Evolutionary conservation across 2,113 vertebrate species (phyloP), one percentile per base, ranked within the genome.

Genomic region (Hemiscyllium ocellatum): DNA sequence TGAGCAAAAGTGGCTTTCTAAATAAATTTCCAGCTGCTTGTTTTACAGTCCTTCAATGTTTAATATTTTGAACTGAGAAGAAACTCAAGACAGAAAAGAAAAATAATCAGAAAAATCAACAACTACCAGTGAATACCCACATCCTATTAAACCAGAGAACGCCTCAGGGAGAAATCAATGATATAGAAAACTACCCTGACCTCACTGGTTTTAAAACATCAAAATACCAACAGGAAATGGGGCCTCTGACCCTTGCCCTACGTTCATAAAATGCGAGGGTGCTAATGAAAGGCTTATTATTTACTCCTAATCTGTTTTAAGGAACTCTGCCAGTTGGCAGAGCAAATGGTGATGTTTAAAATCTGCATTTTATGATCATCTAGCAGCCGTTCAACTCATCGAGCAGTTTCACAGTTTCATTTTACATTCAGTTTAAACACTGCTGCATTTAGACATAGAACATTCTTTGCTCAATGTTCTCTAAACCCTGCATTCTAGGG

Each of bases 171-270:
- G 89, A 65, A 93, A 93, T 93, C 61, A 66, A 66, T 66, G 61
- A 91, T 22, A 66, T 65, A 37, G 33, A 66, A 68, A 68, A 68
- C 89, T 93, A 47, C 17, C 89, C 61, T 93, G 89, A 93, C 61
- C 61, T 20, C 29, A 37, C 89, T 65, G 65, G 89, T 66, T 93
- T 83, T 93, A 93, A 93, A 93, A 93, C 66, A 93, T 93, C 89
- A 93, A 61, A 93, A 93, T 93, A 93, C 66, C 89, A 93, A 61
- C 89, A 93, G 89, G 89, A 93, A 93, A 93, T n/a, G 33, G 89
- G 56, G 89, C 89, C 87, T 90, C 87, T 90, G 87, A 61, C 87
- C 29, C 26, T 56, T 90, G 52, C 12, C 89, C 89, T 93, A 5
- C 37, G 17, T 65, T 66, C n/a, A 17, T 37, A 93, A 93, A 93